Conservation (phyloP, 2,888 invertebrate species). For the Cataglyphis albicans region DNA sequence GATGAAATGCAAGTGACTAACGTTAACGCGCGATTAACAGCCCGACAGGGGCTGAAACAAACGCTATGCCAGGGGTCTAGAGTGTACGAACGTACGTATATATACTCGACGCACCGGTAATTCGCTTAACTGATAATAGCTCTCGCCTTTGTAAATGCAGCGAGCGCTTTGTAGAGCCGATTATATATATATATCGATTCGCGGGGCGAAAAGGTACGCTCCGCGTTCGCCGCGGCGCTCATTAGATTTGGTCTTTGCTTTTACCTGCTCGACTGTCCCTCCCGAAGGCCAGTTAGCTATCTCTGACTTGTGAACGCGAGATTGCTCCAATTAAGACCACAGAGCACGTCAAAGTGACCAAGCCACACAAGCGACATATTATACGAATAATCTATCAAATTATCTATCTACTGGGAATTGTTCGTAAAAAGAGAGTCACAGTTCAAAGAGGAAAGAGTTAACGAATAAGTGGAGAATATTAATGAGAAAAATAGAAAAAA, state of each 20-base stretch:
- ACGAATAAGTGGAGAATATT: neutral
- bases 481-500: neutral
- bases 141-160: conserved; percentile 73
- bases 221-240: conserved; percentile 33
- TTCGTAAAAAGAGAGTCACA: neutral
- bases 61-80: conserved; percentile 10
- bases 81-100: neutral
- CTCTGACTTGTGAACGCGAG: conserved; percentile 40
- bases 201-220: conserved; percentile 41
- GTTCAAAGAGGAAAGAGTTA: neutral
- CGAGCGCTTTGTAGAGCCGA: conserved; percentile 56
- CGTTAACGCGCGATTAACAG: conserved; percentile 69
- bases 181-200: conserved; percentile 35
- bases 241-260: conserved; percentile 53
- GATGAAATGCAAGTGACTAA: conserved; percentile 60
- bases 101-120: conserved; percentile 71
- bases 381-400: conserved; percentile 35
- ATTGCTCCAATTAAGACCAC: conserved; percentile 44
- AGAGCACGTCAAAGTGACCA: conserved; percentile 38
- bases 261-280: conserved; percentile 6
- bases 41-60: conserved; percentile 48
- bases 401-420: conserved; percentile 40
- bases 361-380: conserved; percentile 18
- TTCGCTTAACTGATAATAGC: conserved; percentile 77
- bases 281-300: conserved; percentile 8